Conservation (phyloP, 2,113 vertebrate species). For the Platysternon megacephalum region DNA sequence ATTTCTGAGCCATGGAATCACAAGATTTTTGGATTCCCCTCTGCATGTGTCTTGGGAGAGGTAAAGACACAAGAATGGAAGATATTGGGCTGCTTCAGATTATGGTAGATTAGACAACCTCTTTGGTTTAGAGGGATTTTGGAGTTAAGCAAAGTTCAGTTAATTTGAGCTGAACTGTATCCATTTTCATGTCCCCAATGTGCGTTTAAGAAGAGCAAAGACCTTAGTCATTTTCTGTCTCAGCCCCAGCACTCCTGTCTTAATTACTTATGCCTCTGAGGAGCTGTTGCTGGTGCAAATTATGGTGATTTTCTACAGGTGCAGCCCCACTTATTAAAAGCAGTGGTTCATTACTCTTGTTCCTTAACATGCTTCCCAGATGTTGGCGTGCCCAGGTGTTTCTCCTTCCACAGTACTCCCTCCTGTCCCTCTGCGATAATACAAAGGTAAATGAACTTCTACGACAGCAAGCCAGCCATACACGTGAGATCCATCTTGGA, state of each 20-base stretch:
- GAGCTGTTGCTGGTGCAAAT: slow-evolving; percentile 60
- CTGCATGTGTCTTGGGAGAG: background rate
- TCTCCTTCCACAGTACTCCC: background rate
- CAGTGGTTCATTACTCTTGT: slow-evolving; percentile 39
- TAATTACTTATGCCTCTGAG: slow-evolving; percentile 67
- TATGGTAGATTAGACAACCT: slow-evolving; percentile 18
- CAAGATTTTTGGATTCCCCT: background rate
- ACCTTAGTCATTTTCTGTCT: slow-evolving; percentile 48
- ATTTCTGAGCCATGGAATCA: background rate
- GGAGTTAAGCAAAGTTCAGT: slow-evolving; percentile 56
- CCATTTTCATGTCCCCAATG: slow-evolving; percentile 47
- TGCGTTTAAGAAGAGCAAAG: slow-evolving; percentile 43
- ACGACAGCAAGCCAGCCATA: background rate
- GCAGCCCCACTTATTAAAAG: slow-evolving; percentile 52
- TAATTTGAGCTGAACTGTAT: background rate
- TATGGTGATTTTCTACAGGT: slow-evolving; percentile 62
- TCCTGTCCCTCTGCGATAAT: slow-evolving; percentile 35
- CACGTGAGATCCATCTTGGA: background rate
- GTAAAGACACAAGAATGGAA: background rate
- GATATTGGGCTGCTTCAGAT: background rate
- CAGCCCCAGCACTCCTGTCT: slow-evolving; percentile 28
- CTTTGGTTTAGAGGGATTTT: slow-evolving; percentile 25
- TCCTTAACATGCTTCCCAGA: background rate
- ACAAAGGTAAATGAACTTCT: slow-evolving; percentile 35
- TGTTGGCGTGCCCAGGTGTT: slow-evolving; percentile 54